phyloP scores from a whole-genome alignment of 1,140 invertebrate species.

The Cylas formicarius region DNA sequence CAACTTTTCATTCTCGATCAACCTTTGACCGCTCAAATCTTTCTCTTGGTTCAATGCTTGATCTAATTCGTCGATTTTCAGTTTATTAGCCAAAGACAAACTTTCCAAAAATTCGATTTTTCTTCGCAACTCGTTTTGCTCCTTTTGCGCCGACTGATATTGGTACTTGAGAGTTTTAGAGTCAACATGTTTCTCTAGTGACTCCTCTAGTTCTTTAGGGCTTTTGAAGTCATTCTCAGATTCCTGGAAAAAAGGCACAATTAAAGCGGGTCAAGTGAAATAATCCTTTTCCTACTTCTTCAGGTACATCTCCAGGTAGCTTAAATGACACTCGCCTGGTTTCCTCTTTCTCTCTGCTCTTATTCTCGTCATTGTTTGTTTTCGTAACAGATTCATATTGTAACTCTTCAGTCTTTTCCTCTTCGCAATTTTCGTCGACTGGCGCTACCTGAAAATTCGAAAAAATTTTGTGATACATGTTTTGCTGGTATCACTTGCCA shows the following conservation, averaged over 20 bases:
- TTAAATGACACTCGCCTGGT: constrained; percentile 25
- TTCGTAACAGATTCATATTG: constrained; percentile 16
- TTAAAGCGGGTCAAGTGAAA: background rate
- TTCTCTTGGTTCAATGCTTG: constrained; percentile 41
- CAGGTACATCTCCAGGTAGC: constrained; percentile 11
- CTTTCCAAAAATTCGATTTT: constrained; percentile 42
- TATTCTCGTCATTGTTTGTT: constrained; percentile 20
- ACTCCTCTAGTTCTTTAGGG: constrained; percentile 13
- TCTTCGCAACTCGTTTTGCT: constrained; percentile 40
- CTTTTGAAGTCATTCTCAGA: constrained; percentile 17
- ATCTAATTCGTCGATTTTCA: constrained; percentile 34
- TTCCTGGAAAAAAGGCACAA: constrained; percentile 14
- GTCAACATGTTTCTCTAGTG: constrained; percentile 29
- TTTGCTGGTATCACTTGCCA: constrained; percentile 6
- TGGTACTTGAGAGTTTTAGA: constrained; percentile 40
- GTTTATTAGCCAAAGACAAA: constrained; percentile 39
- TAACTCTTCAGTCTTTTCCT: constrained; percentile 21
- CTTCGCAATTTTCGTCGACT: constrained; percentile 22
- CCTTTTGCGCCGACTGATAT: constrained; percentile 35
- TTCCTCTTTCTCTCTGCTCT: constrained; percentile 15
- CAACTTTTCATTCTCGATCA: constrained; percentile 41
- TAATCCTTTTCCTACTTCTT: constrained; percentile 11
- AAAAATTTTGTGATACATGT: constrained; percentile 4
- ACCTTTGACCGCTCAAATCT: constrained; percentile 24
- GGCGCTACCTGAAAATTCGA: constrained; percentile 24